Base-by-base conservation (phyloP, 1,140 invertebrate genomes). In the Vanessa atalanta region DNA sequence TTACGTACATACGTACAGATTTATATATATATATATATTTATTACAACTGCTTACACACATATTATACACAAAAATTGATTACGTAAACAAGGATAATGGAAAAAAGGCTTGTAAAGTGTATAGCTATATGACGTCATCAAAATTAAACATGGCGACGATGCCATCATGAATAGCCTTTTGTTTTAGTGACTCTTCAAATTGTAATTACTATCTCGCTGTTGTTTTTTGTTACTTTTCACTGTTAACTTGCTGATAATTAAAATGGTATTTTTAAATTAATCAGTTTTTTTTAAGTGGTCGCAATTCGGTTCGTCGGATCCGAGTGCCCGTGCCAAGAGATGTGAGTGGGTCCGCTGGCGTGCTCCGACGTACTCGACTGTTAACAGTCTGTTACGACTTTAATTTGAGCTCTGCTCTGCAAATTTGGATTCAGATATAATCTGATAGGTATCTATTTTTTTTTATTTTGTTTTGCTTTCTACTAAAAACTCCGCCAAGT, bases 201-300 rank as follows among this genome's bases (percentile, higher is more conserved):
- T 11, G 37, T 9, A 43, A 43, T 43, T 43, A 43, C 9, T 43
- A 43, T 43, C 0, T 43, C 37, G 9, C 37, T 43, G 37, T 11
- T 9, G 37, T 43, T 43, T 43, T 43, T 53, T 16, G 51, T 53
- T 20, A 53, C n/a, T 23, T 23, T 23, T 12, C 37, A 43, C 37
- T 43, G 37, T 43, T 43, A 43, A 43, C 20, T 9, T 16, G 16
- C 15, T 57, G 53, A 57, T 57, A 57, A 57, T 57, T 57, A 57
- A 57, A 57, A 57, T 12, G 2, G 53, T 23, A 23, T 57, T 57
- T 57, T 61, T 37, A 37, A 61, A 61, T 61, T 61, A 61, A 61
- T 61, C 23, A 61, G 57, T 31, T 13, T 61, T 61, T 61, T 61
- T 31, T 0, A n/a, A 61, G 57, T 61, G 57, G 57, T 61, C 7